Evolutionary conservation across 1,140 invertebrate species (phyloP).

Genomic region (Meloidogyne chitwoodi): DNA sequence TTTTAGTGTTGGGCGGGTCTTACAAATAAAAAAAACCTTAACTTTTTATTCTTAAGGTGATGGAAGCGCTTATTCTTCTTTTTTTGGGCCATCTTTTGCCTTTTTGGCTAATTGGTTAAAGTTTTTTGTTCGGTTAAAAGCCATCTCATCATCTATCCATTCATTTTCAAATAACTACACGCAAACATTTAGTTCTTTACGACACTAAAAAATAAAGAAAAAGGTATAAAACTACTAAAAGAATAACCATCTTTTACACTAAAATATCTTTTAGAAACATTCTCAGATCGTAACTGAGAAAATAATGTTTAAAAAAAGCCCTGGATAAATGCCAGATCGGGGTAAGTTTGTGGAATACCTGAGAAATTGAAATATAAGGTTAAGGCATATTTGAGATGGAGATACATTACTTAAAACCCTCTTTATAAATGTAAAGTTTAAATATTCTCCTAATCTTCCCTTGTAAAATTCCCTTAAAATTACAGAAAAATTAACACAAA

Average conservation of each 20-base stretch:
- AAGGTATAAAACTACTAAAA: background rate
- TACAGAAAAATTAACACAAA: too few relatives aligned
- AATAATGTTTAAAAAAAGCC: too few relatives aligned
- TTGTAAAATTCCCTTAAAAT: too few relatives aligned
- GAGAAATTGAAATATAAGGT: too few relatives aligned
- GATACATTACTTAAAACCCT: too few relatives aligned
- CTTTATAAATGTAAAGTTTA: too few relatives aligned
- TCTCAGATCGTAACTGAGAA: background rate
- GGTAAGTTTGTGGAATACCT: too few relatives aligned
- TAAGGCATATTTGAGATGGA: too few relatives aligned
- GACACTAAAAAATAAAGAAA: background rate
- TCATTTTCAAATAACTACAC: conserved; percentile 4
- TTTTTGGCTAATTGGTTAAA: conserved; percentile 9
- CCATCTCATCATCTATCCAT: background rate
- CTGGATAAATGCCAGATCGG: too few relatives aligned
- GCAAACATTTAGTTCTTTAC: background rate
- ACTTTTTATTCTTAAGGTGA: background rate
- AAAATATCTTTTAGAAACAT: too few relatives aligned
- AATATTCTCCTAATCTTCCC: too few relatives aligned
- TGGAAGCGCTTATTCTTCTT: background rate
- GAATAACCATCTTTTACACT: background rate
- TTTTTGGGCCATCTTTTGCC: background rate
- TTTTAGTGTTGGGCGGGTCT: background rate
- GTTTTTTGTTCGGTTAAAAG: background rate
- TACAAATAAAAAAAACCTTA: background rate